Conservation (phyloP, 2,113 vertebrate genomes). For the Amia ocellicauda region DNA sequence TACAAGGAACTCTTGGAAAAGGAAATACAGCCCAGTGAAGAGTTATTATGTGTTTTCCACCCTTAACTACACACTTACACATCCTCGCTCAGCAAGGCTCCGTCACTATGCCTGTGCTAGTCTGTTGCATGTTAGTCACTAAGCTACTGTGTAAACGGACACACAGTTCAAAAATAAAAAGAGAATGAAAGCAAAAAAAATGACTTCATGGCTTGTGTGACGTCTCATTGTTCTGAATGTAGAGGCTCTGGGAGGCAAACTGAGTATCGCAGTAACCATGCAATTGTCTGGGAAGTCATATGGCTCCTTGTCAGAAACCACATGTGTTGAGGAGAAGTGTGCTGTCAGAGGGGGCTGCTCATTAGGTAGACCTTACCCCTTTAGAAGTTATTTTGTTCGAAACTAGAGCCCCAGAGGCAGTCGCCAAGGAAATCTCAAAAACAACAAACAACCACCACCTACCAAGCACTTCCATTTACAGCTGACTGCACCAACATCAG, state of each 20-base stretch:
- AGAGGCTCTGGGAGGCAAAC: not conserved
- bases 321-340: not conserved
- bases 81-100: too few species aligned
- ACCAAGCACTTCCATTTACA: too few species aligned
- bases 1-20: too few species aligned
- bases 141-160: too few species aligned
- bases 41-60: too few species aligned
- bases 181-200: not conserved
- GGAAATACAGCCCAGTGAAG: too few species aligned
- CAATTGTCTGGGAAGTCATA: not conserved
- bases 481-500: too few species aligned
- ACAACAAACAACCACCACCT: not conserved
- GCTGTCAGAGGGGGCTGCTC: not conserved
- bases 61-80: too few species aligned
- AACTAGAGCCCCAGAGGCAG: not conserved
- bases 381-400: not conserved
- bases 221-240: too few species aligned
- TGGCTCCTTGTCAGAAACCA: not conserved
- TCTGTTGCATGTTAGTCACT: too few species aligned
- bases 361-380: not conserved
- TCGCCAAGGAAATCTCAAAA: not conserved
- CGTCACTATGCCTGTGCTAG: too few species aligned
- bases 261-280: not conserved
- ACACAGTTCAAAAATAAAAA: not conserved
- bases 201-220: not conserved